A percentile compares a stretch with the other conserved stretches of the same genome.
Conservation (phyloP, 2,888 invertebrate species). For the Ypsolopha sequella region DNA sequence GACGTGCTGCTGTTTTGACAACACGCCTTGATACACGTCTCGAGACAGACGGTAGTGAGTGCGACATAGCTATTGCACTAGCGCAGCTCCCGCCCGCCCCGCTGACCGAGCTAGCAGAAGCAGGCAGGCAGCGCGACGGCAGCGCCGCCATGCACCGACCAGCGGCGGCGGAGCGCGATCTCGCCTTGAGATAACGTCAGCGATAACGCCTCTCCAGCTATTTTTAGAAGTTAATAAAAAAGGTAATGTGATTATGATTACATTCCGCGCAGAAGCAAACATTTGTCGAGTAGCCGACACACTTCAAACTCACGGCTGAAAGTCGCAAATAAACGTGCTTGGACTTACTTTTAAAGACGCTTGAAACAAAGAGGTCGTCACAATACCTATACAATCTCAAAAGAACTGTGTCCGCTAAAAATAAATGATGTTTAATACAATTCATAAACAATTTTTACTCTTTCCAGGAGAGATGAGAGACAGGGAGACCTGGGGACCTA, state of each 20-base stretch:
- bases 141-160: constrained; percentile 8
- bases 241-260: constrained; percentile 48
- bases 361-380: too few relatives aligned
- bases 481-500: too few relatives aligned
- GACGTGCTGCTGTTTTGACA: constrained; percentile 66
- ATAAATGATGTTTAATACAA: too few relatives aligned
- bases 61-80: neutral
- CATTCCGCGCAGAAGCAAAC: constrained; percentile 21
- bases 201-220: constrained; percentile 56
- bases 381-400: too few relatives aligned
- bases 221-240: constrained; percentile 61
- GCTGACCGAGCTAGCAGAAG: constrained; percentile 8
- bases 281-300: constrained; percentile 8
- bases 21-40: constrained; percentile 25
- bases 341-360: too few relatives aligned
- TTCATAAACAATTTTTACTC: too few relatives aligned
- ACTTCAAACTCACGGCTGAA: neutral
- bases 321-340: neutral
- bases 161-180: constrained; percentile 28
- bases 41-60: neutral
- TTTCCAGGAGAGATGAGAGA: too few relatives aligned
- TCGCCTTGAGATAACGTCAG: constrained; percentile 62
- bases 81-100: neutral
- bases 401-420: too few relatives aligned
- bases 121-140: neutral